Conservation (phyloP, 1,140 invertebrate genomes). For the Aleiodes sp. region DNA sequence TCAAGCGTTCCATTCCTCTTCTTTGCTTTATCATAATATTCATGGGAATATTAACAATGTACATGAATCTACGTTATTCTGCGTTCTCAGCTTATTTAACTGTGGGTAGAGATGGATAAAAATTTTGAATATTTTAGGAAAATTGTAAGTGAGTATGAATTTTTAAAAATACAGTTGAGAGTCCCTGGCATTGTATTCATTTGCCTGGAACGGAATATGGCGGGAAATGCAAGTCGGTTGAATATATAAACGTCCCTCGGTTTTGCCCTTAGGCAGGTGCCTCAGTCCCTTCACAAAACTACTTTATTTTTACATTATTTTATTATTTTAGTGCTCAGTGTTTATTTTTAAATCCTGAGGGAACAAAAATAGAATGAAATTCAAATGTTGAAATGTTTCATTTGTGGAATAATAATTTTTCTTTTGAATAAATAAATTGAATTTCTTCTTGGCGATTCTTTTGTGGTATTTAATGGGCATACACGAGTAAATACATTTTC, state of each 20-base stretch:
- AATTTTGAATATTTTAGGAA: background rate
- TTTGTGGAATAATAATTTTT: too few relatives aligned
- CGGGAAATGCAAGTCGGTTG: background rate
- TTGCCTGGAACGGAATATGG: slow-evolving; percentile 43
- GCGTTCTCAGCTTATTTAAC: too few relatives aligned
- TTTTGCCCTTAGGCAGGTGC: background rate
- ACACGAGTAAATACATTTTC: background rate
- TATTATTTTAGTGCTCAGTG: background rate
- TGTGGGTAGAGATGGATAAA: too few relatives aligned
- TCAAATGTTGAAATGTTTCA: too few relatives aligned
- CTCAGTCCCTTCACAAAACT: background rate
- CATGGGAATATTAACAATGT: too few relatives aligned
- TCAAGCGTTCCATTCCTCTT: too few relatives aligned
- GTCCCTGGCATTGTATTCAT: slow-evolving; percentile 44
- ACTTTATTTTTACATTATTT: background rate
- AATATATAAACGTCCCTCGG: slow-evolving; percentile 36
- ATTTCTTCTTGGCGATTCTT: background rate
- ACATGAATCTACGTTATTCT: too few relatives aligned
- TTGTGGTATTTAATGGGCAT: background rate
- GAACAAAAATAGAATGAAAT: background rate
- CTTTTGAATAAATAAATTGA: too few relatives aligned
- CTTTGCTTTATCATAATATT: too few relatives aligned
- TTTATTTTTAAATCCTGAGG: background rate
- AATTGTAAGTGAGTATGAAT: background rate
- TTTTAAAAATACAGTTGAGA: slow-evolving; percentile 37